Percentiles rank a stretch among this genome's conserved stretches.
Evolutionary conservation across 2,113 vertebrate genomes (phyloP).

Genomic region (Ctenomys sociabilis): DNA sequence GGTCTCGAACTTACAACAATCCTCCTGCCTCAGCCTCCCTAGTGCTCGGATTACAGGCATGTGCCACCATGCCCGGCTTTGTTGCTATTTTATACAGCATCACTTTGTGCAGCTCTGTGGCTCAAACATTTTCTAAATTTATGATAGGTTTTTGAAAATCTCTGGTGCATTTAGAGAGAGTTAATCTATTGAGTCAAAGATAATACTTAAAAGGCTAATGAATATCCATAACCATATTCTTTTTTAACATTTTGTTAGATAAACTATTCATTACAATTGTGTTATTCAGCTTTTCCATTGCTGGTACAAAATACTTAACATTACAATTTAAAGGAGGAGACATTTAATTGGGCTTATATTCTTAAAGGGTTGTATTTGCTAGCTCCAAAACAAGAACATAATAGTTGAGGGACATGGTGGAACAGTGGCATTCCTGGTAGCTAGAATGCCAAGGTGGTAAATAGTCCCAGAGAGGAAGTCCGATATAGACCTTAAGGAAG

Average conservation of each 20-base stretch:
- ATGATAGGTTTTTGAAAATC: background rate
- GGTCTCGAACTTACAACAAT: too few species aligned
- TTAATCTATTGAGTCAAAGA: background rate
- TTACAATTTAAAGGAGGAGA: background rate
- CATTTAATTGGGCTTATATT: background rate
- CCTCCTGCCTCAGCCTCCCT: too few species aligned
- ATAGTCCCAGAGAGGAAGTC: background rate
- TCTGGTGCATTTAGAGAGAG: background rate
- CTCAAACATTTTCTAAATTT: background rate
- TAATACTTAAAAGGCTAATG: background rate
- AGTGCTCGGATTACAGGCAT: too few species aligned
- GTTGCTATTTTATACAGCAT: rapidly evolving
- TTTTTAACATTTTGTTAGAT: background rate
- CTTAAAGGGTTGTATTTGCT: background rate
- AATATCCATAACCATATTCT: background rate
- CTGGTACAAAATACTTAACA: background rate
- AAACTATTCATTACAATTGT: background rate
- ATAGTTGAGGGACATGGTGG: background rate
- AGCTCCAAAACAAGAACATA: background rate
- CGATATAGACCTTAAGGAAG: background rate
- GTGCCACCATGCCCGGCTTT: too few species aligned
- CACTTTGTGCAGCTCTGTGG: background rate
- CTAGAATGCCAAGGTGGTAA: background rate
- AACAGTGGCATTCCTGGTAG: background rate
- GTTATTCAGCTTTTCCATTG: background rate